A percentile compares a stretch with the other conserved stretches of the same genome.
These are phyloP conservation scores for Henicopernis longicauda DNA, from an alignment of 2,113 vertebrate genomes.

Conservation along the genomic window DNA sequence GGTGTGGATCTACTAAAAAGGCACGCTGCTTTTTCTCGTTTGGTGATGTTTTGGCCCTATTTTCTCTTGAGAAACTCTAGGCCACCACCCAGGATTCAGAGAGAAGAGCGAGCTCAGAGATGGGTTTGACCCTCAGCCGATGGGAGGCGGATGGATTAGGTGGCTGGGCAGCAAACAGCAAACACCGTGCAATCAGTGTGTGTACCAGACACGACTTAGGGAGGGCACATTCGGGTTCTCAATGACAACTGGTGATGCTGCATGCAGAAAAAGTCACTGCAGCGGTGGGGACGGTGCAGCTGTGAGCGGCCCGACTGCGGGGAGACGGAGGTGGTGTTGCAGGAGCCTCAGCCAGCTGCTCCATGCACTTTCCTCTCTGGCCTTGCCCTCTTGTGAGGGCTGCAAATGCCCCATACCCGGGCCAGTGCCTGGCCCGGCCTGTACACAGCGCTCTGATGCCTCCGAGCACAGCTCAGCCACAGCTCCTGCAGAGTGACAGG, in stretches of 20 bases:
- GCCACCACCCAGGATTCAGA: background rate
- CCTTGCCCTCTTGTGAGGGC: background rate
- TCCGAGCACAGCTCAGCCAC: background rate
- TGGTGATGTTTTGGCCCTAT: background rate
- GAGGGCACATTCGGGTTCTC: background rate
- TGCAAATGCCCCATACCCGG: background rate
- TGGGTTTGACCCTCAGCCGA: background rate
- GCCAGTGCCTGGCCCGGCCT: background rate
- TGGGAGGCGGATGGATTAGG: background rate
- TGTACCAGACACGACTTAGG: background rate
- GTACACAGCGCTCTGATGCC: background rate
- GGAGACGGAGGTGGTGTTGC: background rate
- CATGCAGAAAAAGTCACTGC: background rate
- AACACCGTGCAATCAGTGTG: background rate
- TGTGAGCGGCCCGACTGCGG: background rate
- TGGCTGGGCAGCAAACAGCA: background rate
- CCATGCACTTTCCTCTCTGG: background rate
- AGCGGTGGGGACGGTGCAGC: accelerated
- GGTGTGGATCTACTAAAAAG: background rate
- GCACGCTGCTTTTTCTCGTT: background rate
- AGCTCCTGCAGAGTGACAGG: background rate
- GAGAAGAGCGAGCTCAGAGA: background rate
- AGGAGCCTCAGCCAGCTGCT: background rate
- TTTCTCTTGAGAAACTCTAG: background rate
- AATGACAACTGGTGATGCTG: background rate